These are phyloP conservation scores for Ictidomys tridecemlineatus DNA, from an alignment of 2,113 vertebrate species.

Conservation along the genomic window DNA sequence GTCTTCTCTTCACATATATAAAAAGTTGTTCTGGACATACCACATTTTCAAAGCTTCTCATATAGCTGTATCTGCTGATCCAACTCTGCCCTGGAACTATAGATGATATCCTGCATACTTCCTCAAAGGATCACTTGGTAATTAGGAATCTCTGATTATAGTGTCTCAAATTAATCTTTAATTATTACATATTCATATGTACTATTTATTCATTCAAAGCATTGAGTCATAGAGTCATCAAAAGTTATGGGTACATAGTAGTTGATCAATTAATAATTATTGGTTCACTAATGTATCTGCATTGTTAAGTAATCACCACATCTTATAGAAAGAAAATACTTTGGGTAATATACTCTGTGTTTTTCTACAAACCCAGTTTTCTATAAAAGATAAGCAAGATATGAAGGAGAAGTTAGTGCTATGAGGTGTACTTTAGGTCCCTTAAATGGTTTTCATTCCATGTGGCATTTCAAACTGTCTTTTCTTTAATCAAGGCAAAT, in stretches of 20 bases:
- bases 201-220: neutral
- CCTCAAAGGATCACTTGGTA: neutral
- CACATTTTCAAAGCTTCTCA: neutral
- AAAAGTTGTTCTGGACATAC: neutral
- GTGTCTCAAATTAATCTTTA: neutral
- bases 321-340: neutral
- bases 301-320: neutral
- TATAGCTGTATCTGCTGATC: neutral
- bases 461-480: neutral
- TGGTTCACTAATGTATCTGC: neutral
- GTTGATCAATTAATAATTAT: constrained; percentile 11
- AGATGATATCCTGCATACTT: neutral
- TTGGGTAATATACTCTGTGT: neutral
- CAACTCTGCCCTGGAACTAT: neutral
- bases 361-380: neutral
- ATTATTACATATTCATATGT: neutral
- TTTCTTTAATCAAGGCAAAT: neutral
- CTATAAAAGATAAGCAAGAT: neutral
- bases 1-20: neutral
- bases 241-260: neutral
- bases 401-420: neutral
- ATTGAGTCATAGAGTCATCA: neutral
- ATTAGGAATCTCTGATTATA: neutral
- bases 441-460: constrained; percentile 7
- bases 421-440: neutral